A percentile compares a stretch with the other conserved stretches of the same genome.
These are phyloP conservation scores for Miltochrista miniata DNA, from an alignment of 2,888 invertebrate species.

Conservation along the genomic window DNA sequence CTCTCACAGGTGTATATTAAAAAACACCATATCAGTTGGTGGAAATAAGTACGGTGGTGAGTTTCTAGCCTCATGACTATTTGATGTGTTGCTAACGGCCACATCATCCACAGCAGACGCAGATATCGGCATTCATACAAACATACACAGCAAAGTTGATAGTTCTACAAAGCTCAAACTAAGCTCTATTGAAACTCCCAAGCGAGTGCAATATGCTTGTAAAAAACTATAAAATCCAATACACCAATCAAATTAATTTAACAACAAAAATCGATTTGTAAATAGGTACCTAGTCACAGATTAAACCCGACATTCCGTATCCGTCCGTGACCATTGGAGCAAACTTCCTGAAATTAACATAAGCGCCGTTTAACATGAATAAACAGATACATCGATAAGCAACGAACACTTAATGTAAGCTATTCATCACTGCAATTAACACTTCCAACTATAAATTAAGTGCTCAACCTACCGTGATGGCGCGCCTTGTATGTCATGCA, in stretches of 20 bases:
- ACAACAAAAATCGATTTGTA: background rate
- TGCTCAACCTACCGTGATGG: slow-evolving; percentile 45
- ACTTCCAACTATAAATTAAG: slow-evolving; percentile 70
- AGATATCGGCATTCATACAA: no score
- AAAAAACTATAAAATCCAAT: no score
- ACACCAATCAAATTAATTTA: background rate
- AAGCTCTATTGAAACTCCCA: no score
- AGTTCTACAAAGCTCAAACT: no score
- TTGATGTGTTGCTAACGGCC: no score
- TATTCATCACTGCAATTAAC: slow-evolving; percentile 77
- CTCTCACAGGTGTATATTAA: no score
- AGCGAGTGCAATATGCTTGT: no score
- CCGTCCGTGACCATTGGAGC: slow-evolving; percentile 57
- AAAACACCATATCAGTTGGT: no score
- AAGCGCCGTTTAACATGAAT: slow-evolving; percentile 69
- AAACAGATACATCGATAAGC: slow-evolving; percentile 64
- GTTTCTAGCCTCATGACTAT: no score
- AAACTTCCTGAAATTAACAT: slow-evolving; percentile 73
- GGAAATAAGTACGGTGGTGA: no score
- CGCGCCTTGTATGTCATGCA: slow-evolving; percentile 49
- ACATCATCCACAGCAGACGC: no score
- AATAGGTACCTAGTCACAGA: slow-evolving; percentile 1
- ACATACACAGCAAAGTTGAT: no score
- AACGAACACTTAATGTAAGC: slow-evolving; percentile 59
- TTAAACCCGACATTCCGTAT: slow-evolving; percentile 31